These are phyloP conservation scores for Biston stratarius DNA, from an alignment of 2,888 invertebrate species.

Conservation along the genomic window DNA sequence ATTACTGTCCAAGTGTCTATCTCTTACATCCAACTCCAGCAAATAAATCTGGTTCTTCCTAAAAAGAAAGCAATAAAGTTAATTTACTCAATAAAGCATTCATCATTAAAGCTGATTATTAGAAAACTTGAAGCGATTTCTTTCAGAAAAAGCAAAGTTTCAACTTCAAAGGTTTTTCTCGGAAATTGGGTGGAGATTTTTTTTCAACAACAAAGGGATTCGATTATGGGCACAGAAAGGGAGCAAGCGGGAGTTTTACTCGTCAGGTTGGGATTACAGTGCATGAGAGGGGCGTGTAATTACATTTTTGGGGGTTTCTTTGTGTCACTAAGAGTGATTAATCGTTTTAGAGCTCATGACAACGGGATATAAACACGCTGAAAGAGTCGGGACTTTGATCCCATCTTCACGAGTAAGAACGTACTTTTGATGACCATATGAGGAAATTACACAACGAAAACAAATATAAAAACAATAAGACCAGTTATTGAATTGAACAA, in stretches of 20 bases:
- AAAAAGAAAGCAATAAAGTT: constrained; percentile 36
- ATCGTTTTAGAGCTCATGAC: constrained; percentile 6
- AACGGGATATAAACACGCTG: background rate
- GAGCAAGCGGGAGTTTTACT: constrained; percentile 46
- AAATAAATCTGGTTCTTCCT: constrained; percentile 19
- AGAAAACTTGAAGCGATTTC: constrained; percentile 48
- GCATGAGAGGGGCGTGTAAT: constrained; percentile 33
- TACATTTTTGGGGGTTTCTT: constrained; percentile 8
- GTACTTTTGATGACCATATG: background rate
- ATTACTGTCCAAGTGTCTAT: constrained; percentile 4
- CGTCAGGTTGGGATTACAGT: constrained; percentile 25
- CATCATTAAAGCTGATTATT: constrained; percentile 49
- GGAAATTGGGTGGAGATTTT: constrained; percentile 58
- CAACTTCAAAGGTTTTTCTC: constrained; percentile 58
- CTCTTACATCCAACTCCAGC: background rate
- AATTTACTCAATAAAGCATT: constrained; percentile 44
- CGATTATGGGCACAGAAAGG: constrained; percentile 58
- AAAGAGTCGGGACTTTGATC: background rate
- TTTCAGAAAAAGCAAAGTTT: constrained; percentile 49
- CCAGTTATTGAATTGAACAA: too few species aligned
- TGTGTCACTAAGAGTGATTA: constrained; percentile 17
- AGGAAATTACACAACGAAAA: too few species aligned
- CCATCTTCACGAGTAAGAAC: background rate
- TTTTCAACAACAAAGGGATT: constrained; percentile 64
- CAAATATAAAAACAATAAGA: too few species aligned